Percentiles rank a stretch among this genome's conserved stretches.
These are phyloP conservation scores for Eupithecia abbreviata DNA, from an alignment of 2,888 invertebrate genomes.

Conservation along the genomic window DNA sequence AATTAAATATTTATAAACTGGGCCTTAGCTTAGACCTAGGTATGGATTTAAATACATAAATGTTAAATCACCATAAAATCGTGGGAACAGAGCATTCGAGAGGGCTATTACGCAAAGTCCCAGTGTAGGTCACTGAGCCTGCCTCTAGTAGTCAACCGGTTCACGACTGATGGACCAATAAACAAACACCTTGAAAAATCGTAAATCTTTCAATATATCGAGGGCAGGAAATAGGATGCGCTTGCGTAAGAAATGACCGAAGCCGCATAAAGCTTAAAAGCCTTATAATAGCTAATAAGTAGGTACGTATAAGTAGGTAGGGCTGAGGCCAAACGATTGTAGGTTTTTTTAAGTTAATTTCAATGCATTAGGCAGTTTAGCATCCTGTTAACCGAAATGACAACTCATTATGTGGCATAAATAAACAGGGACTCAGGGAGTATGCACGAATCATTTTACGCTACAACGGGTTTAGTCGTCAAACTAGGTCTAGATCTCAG, in stretches of 20 bases:
- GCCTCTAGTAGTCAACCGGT: constrained; percentile 63
- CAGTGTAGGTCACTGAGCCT: constrained; percentile 67
- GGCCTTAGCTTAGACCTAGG: background rate
- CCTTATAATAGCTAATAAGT: too few relatives aligned
- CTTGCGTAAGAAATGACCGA: constrained; percentile 32
- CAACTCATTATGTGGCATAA: background rate
- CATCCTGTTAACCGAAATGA: too few relatives aligned
- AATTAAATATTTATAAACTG: background rate
- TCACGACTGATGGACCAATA: constrained; percentile 43
- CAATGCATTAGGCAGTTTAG: too few relatives aligned
- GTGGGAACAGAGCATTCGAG: constrained; percentile 36
- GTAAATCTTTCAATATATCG: constrained; percentile 34
- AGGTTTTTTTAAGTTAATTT: background rate
- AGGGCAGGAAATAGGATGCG: constrained; percentile 31
- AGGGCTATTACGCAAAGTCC: constrained; percentile 57
- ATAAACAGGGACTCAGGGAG: too few relatives aligned
- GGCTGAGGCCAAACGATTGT: too few relatives aligned
- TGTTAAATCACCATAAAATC: constrained; percentile 26
- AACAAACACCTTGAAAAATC: constrained; percentile 42
- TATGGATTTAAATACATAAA: background rate
- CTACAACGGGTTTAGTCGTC: too few relatives aligned
- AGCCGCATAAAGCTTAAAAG: background rate
- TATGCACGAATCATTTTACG: too few relatives aligned
- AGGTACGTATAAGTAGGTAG: too few relatives aligned
- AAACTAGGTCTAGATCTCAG: too few relatives aligned